Evolutionary conservation across 1,140 invertebrate genomes (phyloP).

Genomic region (Drosophila watanabei): DNA sequence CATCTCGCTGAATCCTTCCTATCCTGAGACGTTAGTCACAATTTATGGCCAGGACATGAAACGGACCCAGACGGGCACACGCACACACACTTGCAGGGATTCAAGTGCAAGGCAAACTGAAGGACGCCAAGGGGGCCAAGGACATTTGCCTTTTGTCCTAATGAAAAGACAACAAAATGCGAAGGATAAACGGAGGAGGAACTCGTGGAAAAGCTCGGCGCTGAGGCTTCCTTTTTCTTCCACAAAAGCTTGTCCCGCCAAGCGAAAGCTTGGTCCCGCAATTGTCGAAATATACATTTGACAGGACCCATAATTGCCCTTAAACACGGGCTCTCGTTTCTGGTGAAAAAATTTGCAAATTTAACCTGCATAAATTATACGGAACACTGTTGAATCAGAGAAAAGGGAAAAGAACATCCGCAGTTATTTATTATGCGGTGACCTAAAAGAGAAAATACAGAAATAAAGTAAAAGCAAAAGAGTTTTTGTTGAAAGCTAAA

Average conservation of each 20-base stretch:
- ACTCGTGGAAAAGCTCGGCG: background rate
- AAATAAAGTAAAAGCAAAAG: slow-evolving; percentile 37
- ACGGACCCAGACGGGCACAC: slow-evolving; percentile 11
- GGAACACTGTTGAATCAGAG: slow-evolving; percentile 23
- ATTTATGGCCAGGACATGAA: slow-evolving; percentile 64
- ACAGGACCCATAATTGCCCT: slow-evolving; percentile 43
- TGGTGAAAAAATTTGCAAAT: slow-evolving; percentile 35
- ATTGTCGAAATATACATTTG: slow-evolving; percentile 56
- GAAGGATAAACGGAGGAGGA: slow-evolving; percentile 21
- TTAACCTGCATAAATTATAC: slow-evolving; percentile 72
- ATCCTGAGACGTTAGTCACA: slow-evolving; percentile 62
- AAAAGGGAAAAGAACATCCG: slow-evolving; percentile 46
- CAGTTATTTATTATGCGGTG: slow-evolving; percentile 73
- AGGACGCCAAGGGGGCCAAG: slow-evolving; percentile 51
- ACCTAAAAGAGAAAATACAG: slow-evolving; percentile 29
- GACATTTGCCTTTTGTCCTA: slow-evolving; percentile 49
- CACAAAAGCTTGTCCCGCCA: slow-evolving; percentile 26
- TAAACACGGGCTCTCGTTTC: slow-evolving; percentile 33
- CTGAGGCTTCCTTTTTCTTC: slow-evolving; percentile 10
- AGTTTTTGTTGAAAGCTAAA: slow-evolving; percentile 66
- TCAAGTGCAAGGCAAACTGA: slow-evolving; percentile 64
- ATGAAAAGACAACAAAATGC: slow-evolving; percentile 59
- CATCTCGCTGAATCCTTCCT: slow-evolving; percentile 35
- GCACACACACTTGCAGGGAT: slow-evolving; percentile 26
- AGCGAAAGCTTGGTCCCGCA: slow-evolving; percentile 37